phyloP scores from a whole-genome alignment of 2,797 vertebrate genomes.

The Enteromius unitaeniatus region DNA sequence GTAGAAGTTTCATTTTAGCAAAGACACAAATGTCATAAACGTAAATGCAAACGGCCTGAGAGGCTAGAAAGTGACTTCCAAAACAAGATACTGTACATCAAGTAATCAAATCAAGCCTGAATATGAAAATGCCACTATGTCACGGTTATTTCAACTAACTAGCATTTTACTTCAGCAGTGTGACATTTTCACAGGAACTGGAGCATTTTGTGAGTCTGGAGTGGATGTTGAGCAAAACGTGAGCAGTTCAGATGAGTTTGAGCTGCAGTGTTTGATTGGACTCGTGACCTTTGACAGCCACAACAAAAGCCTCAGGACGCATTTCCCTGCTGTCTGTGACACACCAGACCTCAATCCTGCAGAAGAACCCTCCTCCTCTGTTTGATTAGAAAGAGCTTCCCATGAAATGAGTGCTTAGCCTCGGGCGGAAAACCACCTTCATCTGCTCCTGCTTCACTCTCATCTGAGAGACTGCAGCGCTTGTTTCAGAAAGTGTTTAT shows the following conservation, averaged over 20 bases:
- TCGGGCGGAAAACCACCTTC: background rate
- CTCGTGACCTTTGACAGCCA: background rate
- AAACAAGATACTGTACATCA: background rate
- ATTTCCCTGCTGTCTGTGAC: background rate
- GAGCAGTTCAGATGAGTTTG: background rate
- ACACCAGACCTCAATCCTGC: conserved; percentile 21
- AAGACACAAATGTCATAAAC: background rate
- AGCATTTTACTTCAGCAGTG: background rate
- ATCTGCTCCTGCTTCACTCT: background rate
- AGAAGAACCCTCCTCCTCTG: background rate
- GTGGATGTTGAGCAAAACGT: background rate
- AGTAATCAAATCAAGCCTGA: background rate
- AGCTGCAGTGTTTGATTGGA: conserved; percentile 23
- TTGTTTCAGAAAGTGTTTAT: conserved; percentile 27
- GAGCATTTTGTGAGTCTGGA: background rate
- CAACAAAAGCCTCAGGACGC: background rate
- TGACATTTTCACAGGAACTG: background rate
- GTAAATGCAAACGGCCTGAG: background rate
- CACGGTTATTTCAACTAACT: background rate
- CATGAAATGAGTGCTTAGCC: conserved; percentile 8
- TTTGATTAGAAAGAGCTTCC: conserved; percentile 13
- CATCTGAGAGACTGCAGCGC: background rate
- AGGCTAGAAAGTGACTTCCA: background rate
- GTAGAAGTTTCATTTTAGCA: background rate
- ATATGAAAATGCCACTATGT: background rate